A percentile compares a stretch with the other conserved stretches of the same genome.
Conservation (phyloP, 1,140 invertebrate species). For the Sarcophaga bullata region DNA sequence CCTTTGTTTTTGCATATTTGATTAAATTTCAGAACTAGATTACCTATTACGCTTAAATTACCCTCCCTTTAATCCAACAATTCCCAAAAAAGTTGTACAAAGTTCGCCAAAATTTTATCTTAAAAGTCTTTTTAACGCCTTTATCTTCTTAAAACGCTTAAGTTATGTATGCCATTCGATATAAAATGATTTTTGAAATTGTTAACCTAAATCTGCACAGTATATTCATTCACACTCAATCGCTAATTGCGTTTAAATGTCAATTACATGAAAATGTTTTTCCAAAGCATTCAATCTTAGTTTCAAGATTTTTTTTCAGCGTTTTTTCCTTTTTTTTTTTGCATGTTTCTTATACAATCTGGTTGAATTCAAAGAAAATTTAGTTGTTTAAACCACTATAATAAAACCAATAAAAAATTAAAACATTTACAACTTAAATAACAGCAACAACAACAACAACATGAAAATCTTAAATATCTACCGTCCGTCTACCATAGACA, state of each 20-base stretch:
- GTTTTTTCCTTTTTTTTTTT: not conserved
- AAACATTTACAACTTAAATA: not conserved
- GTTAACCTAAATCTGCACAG: not conserved
- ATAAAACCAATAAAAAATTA: not conserved
- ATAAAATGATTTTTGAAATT: too few relatives aligned
- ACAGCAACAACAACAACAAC: conserved; percentile 32
- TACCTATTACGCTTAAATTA: too few relatives aligned
- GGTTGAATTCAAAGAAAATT: not conserved
- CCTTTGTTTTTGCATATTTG: too few relatives aligned
- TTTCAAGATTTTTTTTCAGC: not conserved
- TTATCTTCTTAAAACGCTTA: too few relatives aligned
- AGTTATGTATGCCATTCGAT: too few relatives aligned
- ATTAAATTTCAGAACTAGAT: too few relatives aligned
- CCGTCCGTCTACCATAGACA: not conserved
- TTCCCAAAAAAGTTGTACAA: too few relatives aligned
- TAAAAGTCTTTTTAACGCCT: too few relatives aligned
- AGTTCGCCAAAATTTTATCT: too few relatives aligned
- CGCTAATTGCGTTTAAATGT: conserved; percentile 29
- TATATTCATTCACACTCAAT: not conserved
- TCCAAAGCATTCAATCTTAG: conserved; percentile 29
- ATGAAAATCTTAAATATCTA: not conserved
- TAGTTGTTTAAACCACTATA: not conserved
- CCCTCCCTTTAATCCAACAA: too few relatives aligned
- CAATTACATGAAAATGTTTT: conserved; percentile 37
- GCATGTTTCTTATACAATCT: not conserved